Base-by-base conservation (phyloP, 1,140 invertebrate genomes). In the Diploscapter pachys region DNA sequence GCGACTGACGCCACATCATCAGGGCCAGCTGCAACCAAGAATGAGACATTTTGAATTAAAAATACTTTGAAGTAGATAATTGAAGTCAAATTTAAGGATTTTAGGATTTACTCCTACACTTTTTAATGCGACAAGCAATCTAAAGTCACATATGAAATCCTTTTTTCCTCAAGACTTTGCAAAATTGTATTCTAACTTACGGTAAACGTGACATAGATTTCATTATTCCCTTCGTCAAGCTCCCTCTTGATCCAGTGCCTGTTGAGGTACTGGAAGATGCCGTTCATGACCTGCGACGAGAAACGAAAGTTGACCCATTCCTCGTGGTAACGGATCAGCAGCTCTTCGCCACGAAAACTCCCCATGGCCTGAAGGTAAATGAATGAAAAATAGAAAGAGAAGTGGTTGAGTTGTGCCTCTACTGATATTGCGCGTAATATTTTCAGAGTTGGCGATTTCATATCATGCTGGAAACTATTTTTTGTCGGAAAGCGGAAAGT, bases 281-380 rank as follows among this genome's bases (percentile, higher is more conserved):
- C 96, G 89, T 98, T 94, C n/a, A 98, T 88, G 0, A 98, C 95
- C 86, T 95, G 94, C 78, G 93, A 95, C 75, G 94, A 97, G 87
- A 98, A 98, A 85, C 96, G 93, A 88, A 97, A 98, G 83, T 96
- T 93, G 86, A 97, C 94, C 96, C 96, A 99, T 85, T 96, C 93
- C 81, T 91, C 91, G n/a, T 95, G 97, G 87, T 98, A 98, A 88
- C 95, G 97, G 11, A 51, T 63, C 77, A 92, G 91, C 9, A 99
- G 71, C 2, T 95, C 93, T 82, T 94, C 92, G 87, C 98, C 95
- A 31, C 31, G 31, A 31, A 31, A 31, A 31, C 31, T 31, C 31
- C 31, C 31, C 31, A 31, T 31, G 31, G 31, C 31, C 31, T 31
- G 31, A 31, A 31, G 49, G 9, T 31, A 67, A 71, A 9, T 13